Conservation (phyloP, 2,113 vertebrate genomes). For the Phocoena sinus region DNA sequence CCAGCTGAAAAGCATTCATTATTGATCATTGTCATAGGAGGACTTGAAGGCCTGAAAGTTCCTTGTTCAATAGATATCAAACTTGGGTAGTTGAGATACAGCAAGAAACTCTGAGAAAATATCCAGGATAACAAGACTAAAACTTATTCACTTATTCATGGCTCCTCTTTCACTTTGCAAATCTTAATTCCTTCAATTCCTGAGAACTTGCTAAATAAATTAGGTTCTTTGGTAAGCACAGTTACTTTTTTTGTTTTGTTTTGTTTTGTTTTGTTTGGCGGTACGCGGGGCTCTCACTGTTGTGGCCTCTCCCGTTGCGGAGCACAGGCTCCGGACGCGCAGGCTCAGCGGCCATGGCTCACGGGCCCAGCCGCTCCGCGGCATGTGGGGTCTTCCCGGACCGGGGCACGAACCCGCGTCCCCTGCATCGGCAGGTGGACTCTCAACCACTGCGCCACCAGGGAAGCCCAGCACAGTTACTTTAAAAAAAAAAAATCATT, state of each 20-base stretch:
- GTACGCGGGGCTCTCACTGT: too few species aligned
- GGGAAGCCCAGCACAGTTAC: too few species aligned
- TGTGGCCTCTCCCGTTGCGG: too few species aligned
- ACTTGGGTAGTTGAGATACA: not conserved
- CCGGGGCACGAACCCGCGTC: too few species aligned
- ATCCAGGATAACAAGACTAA: not conserved
- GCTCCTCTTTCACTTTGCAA: not conserved
- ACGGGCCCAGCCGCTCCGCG: too few species aligned
- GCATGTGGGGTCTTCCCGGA: too few species aligned
- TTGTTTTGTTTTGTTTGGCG: too few species aligned
- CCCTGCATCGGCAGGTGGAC: too few species aligned
- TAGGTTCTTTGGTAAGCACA: not conserved
- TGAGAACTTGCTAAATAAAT: not conserved
- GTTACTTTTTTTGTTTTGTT: not conserved
- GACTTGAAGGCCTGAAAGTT: not conserved
- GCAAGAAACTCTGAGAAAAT: not conserved
- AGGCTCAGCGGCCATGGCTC: too few species aligned
- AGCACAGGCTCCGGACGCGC: too few species aligned
- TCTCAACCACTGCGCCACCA: too few species aligned
- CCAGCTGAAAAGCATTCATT: not conserved
- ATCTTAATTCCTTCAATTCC: not conserved
- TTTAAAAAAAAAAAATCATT: not conserved
- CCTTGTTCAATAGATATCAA: not conserved
- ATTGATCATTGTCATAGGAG: not conserved
- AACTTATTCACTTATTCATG: not conserved